Percentiles rank a stretch among this genome's conserved stretches.
Conservation (phyloP, 1,140 invertebrate genomes). For the Ephestia elutella region DNA sequence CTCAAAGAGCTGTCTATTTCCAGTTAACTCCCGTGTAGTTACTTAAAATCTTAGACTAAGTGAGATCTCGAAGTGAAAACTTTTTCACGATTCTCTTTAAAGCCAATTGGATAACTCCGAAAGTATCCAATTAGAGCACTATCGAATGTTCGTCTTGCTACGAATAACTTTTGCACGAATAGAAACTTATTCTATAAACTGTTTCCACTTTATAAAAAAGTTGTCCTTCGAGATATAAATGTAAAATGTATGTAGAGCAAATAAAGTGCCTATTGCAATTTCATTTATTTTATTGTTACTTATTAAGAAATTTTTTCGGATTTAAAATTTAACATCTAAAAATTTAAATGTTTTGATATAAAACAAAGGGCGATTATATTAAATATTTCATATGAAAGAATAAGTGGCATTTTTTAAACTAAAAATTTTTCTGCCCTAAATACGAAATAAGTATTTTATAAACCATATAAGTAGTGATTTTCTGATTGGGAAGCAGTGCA, state of each 20-base stretch:
- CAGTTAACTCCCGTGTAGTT: neutral
- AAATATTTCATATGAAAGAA: neutral
- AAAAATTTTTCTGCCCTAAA: no score
- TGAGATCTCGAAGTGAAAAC: neutral
- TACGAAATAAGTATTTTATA: no score
- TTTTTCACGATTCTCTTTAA: conserved; percentile 1
- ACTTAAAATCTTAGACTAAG: conserved; percentile 4
- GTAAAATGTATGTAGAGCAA: neutral
- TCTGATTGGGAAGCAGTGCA: neutral
- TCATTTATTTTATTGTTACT: no score
- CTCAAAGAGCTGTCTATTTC: neutral
- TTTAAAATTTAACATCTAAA: no score
- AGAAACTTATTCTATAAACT: neutral
- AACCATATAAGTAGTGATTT: neutral
- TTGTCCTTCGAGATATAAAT: conserved; percentile 1
- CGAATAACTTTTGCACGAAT: neutral
- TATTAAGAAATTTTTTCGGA: no score
- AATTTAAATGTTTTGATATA: no score
- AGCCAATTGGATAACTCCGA: conserved; percentile 1
- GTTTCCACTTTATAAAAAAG: neutral
- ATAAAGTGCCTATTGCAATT: no score
- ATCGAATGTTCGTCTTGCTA: conserved; percentile 4
- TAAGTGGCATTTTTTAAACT: no score
- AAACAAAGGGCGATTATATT: no score
- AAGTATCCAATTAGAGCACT: conserved; percentile 1